phyloP scores from a whole-genome alignment of 2,888 invertebrate genomes.

The Drosophila neotestacea region DNA sequence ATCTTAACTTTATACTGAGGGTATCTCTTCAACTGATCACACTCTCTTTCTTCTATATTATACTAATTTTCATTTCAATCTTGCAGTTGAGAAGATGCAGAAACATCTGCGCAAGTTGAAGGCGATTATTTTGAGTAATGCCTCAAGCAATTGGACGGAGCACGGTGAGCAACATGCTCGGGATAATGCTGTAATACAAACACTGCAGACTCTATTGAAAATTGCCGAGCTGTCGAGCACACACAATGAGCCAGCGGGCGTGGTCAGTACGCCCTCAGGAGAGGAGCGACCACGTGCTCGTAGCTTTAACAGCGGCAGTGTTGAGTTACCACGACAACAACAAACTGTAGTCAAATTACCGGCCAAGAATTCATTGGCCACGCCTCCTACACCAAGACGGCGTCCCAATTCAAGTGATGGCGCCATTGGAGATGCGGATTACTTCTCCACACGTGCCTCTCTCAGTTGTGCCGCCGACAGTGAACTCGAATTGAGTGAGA shows the following conservation, averaged over 20 bases:
- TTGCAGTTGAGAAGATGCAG: slow-evolving; percentile 83
- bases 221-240: slow-evolving; percentile 83
- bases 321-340: slow-evolving; percentile 63
- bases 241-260: slow-evolving; percentile 68
- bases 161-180: slow-evolving; percentile 78
- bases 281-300: slow-evolving; percentile 62
- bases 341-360: slow-evolving; percentile 58
- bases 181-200: slow-evolving; percentile 82
- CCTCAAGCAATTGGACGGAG: slow-evolving; percentile 75
- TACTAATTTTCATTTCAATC: slow-evolving; percentile 13
- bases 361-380: slow-evolving; percentile 70
- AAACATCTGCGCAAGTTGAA: slow-evolving; percentile 83
- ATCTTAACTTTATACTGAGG: slow-evolving; percentile 8
- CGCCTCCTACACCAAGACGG: slow-evolving; percentile 66
- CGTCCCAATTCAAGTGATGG: slow-evolving; percentile 75
- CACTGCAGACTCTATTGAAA: slow-evolving; percentile 83
- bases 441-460: slow-evolving; percentile 82
- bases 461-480: slow-evolving; percentile 82
- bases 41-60: slow-evolving; percentile 11
- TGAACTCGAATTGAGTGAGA: slow-evolving; percentile 84
- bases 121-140: slow-evolving; percentile 79
- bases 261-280: slow-evolving; percentile 57
- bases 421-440: slow-evolving; percentile 78
- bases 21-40: background rate
- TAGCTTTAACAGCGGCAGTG: slow-evolving; percentile 66